Evolutionary conservation across 2,113 vertebrate genomes (phyloP).

Genomic region (Lophochroa leadbeateri): DNA sequence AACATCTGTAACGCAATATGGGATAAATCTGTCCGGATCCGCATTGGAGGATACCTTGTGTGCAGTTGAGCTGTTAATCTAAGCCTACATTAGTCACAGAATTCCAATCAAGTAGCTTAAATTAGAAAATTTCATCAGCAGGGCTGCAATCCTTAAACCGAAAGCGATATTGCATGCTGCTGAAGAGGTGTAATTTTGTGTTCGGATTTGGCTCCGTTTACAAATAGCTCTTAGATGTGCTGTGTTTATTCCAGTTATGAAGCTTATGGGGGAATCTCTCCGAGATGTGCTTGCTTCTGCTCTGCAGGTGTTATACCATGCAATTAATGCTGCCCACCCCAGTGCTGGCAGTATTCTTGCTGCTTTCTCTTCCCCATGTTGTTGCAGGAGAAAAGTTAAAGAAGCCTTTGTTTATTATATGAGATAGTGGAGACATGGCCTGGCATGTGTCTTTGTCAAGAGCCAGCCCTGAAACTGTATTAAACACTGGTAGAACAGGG

Average conservation of each 20-base stretch:
- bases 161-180: background rate
- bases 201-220: background rate
- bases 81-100: conserved; percentile 1
- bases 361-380: background rate
- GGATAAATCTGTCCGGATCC: background rate
- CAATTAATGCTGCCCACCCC: background rate
- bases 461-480: background rate
- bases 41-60: background rate
- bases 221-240: background rate
- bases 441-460: background rate
- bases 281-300: background rate
- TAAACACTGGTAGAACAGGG: background rate
- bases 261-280: background rate
- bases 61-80: conserved; percentile 4
- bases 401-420: background rate
- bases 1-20: background rate
- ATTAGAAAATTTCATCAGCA: background rate
- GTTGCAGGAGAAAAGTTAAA: background rate
- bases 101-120: conserved; percentile 39
- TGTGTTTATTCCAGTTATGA: background rate
- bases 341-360: background rate
- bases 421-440: background rate
- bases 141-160: background rate
- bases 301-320: background rate
- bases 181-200: background rate